Percentiles rank a stretch among this genome's conserved stretches.
Conservation (phyloP, 1,140 invertebrate species). For the Maconellicoccus hirsutus region DNA sequence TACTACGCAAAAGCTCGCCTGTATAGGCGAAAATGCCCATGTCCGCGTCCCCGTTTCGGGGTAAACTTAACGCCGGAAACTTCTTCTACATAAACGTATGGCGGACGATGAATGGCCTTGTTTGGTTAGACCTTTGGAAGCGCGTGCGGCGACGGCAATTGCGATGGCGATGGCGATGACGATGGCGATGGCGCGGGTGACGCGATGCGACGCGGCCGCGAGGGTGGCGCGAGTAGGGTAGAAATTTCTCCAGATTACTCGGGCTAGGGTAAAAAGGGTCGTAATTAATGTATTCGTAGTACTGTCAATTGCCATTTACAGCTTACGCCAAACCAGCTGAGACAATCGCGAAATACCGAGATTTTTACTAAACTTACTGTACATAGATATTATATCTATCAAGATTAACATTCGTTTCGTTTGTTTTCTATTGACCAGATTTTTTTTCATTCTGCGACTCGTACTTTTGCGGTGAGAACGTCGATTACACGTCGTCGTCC, state of each 20-base stretch:
- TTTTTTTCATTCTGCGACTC: not conserved
- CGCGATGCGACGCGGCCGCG: no score
- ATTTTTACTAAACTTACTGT: not conserved
- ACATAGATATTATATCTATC: not conserved
- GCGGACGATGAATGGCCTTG: conserved; percentile 1
- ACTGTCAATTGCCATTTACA: conserved; percentile 8
- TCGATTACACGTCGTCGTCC: no score
- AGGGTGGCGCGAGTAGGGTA: not conserved
- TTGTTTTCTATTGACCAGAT: not conserved
- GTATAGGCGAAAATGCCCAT: no score
- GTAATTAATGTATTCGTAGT: conserved; percentile 5
- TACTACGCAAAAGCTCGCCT: no score
- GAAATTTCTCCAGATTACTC: not conserved
- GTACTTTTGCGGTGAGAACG: no score
- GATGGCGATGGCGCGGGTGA: no score
- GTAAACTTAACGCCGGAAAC: not conserved
- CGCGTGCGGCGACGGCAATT: not conserved
- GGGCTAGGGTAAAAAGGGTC: not conserved
- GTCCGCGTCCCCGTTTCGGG: no score
- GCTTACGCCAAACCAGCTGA: not conserved
- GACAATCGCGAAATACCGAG: not conserved
- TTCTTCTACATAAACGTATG: not conserved
- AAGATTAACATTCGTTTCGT: not conserved
- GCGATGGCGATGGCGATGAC: no score
- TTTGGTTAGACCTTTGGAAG: conserved; percentile 1